These are phyloP conservation scores for Vanessa atalanta DNA, from an alignment of 1,140 invertebrate species.

Conservation along the genomic window DNA sequence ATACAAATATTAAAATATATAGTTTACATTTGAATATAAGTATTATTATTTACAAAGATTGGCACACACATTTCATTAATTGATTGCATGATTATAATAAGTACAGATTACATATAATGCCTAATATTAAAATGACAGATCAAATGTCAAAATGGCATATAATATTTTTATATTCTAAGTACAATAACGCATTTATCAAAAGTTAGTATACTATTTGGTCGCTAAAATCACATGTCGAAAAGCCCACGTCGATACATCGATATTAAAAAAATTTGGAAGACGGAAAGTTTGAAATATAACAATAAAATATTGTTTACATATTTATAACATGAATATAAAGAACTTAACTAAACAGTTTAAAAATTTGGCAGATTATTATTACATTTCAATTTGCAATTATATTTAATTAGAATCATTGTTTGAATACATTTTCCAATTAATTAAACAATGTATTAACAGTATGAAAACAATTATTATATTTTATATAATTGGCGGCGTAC, in stretches of 20 bases:
- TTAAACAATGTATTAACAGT: background rate
- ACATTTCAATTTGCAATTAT: background rate
- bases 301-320: background rate
- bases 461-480: background rate
- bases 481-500: too few relatives aligned
- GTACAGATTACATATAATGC: conserved; percentile 18
- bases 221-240: conserved; percentile 62
- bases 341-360: conserved; percentile 1
- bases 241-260: conserved; percentile 39
- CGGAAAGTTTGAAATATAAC: conserved; percentile 11
- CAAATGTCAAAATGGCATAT: conserved; percentile 20
- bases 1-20: conserved; percentile 26
- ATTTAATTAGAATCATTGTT: background rate
- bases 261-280: conserved; percentile 45
- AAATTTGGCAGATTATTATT: conserved; percentile 29
- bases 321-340: conserved; percentile 4
- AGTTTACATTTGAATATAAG: conserved; percentile 23
- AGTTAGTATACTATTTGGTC: conserved; percentile 62
- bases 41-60: conserved; percentile 48
- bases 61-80: conserved; percentile 59
- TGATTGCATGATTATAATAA: conserved; percentile 38
- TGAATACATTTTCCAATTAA: background rate
- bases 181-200: conserved; percentile 49
- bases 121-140: conserved; percentile 6
- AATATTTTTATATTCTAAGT: conserved; percentile 27